Evolutionary conservation across 2,888 invertebrate genomes (phyloP).

Genomic region (Cylloceria caligata): DNA sequence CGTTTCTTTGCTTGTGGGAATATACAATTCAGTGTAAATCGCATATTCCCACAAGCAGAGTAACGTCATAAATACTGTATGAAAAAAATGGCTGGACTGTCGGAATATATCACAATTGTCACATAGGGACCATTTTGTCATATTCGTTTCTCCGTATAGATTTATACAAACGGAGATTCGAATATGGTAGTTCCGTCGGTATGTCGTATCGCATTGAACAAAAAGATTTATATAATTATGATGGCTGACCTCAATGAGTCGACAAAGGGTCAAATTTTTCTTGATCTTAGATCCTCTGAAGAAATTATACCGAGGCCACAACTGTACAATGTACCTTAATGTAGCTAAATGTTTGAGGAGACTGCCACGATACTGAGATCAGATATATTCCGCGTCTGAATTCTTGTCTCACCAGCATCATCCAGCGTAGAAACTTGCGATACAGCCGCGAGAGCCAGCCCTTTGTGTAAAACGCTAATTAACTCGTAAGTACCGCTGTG

Average conservation of each 20-base stretch:
- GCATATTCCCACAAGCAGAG: too few relatives aligned
- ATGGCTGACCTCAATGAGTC: neutral
- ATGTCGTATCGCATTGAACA: neutral
- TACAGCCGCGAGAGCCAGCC: neutral
- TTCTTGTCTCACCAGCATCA: neutral
- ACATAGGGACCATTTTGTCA: too few relatives aligned
- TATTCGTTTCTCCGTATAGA: too few relatives aligned
- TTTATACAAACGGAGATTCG: too few relatives aligned
- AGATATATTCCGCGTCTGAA: neutral
- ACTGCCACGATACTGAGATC: neutral
- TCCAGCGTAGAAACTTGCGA: conserved; percentile 7
- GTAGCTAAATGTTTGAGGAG: neutral
- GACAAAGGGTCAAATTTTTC: neutral
- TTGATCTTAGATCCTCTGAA: neutral
- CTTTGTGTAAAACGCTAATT: conserved; percentile 11
- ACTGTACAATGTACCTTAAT: neutral
- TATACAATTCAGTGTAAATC: too few relatives aligned
- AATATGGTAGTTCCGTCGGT: too few relatives aligned
- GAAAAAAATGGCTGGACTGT: too few relatives aligned
- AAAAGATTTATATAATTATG: neutral
- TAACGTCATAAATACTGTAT: too few relatives aligned
- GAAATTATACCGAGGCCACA: neutral
- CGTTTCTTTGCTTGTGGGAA: too few relatives aligned
- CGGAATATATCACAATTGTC: too few relatives aligned
- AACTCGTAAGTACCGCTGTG: conserved; percentile 7